Conservation (phyloP, 2,797 vertebrate species). For the Thripadectes ignobilis region DNA sequence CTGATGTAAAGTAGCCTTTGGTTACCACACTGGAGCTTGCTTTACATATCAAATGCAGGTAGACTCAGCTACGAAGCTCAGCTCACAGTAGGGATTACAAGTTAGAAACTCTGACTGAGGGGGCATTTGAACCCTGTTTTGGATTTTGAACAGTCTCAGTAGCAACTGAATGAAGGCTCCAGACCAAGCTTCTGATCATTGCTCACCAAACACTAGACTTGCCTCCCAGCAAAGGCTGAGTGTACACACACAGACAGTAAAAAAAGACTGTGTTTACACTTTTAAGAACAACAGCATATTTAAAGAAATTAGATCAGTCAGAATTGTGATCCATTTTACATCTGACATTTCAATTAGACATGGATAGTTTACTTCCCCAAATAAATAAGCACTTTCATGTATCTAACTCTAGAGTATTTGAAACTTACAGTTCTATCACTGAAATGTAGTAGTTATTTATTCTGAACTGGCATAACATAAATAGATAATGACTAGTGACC, state of each 20-base stretch:
- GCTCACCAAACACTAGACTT: not conserved
- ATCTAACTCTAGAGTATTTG: not conserved
- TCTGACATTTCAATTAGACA: slow-evolving; percentile 2
- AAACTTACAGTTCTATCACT: not conserved
- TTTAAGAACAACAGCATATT: not conserved
- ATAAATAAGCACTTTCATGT: not conserved
- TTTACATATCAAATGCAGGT: not conserved
- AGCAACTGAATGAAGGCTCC: not conserved
- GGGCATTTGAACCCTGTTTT: not conserved
- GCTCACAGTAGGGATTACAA: not conserved
- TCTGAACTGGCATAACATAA: slow-evolving; percentile 1
- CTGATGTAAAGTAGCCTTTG: not conserved
- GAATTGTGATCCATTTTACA: not conserved
- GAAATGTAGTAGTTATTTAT: not conserved
- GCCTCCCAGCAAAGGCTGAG: not conserved
- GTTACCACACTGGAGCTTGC: not conserved
- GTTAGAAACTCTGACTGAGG: not conserved
- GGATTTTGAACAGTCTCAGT: not conserved
- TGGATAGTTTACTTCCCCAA: not conserved
- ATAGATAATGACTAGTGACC: slow-evolving; percentile 25
- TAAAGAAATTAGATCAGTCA: slow-evolving; percentile 4
- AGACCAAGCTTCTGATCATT: not conserved
- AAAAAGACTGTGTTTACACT: not conserved
- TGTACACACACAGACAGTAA: not conserved
- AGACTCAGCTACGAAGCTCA: not conserved